phyloP scores from a whole-genome alignment of 2,888 invertebrate genomes.

The Metopia argyrocephala region DNA sequence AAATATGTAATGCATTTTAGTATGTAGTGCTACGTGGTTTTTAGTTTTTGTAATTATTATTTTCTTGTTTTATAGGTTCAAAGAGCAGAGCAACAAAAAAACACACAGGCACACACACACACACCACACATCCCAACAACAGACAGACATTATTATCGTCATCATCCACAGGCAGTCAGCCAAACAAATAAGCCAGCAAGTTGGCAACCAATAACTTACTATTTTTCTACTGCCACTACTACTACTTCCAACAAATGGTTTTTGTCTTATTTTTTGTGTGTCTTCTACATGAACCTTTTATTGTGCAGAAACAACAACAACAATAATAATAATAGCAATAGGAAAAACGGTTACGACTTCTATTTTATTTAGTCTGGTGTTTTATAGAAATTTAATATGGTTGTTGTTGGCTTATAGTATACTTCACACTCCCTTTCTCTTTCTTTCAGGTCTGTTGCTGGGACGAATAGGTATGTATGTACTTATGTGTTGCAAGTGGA shows the following conservation, averaged over 20 bases:
- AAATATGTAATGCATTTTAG: background rate
- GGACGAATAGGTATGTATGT: conserved; percentile 38
- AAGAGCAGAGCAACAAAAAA: conserved; percentile 32
- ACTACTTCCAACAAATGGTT: background rate
- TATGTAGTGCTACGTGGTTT: background rate
- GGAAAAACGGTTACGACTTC: background rate
- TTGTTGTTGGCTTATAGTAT: conserved; percentile 11
- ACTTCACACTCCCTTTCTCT: conserved; percentile 4
- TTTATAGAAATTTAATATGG: background rate
- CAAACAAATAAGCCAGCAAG: conserved; percentile 19
- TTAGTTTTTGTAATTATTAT: background rate
- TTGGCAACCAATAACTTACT: conserved; percentile 37
- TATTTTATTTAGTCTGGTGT: background rate
- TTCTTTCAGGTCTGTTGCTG: conserved; percentile 53
- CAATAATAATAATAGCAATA: background rate
- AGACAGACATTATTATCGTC: background rate
- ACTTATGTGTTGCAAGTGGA: conserved; percentile 72
- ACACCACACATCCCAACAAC: background rate
- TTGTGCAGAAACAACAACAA: background rate
- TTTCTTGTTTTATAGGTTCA: conserved; percentile 1
- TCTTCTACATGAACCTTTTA: conserved; percentile 22
- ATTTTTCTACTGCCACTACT: conserved; percentile 28
- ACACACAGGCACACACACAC: too few species aligned
- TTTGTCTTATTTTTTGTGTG: background rate
- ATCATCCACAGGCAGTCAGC: background rate